phyloP scores from a whole-genome alignment of 2,113 vertebrate species.

The Tichodroma muraria region DNA sequence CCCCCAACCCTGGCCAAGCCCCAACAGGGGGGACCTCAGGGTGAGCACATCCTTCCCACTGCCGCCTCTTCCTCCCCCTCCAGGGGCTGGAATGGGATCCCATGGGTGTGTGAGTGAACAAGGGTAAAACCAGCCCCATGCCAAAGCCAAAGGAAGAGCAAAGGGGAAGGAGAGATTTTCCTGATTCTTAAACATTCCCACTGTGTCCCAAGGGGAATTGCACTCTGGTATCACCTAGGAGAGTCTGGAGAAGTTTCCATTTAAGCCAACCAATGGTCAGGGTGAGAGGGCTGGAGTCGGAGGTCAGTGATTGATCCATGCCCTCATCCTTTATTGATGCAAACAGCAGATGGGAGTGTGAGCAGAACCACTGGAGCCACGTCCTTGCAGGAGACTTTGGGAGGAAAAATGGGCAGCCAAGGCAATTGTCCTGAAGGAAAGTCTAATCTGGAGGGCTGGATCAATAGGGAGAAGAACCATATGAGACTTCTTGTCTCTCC shows the following conservation, averaged over 20 bases:
- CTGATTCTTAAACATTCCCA: not conserved
- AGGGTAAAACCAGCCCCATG: not conserved
- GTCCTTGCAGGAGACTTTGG: not conserved
- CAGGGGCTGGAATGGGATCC: not conserved
- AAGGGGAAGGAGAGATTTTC: not conserved
- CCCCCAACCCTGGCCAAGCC: no score
- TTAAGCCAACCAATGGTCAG: not conserved
- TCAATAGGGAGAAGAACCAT: not conserved
- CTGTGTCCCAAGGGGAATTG: not conserved
- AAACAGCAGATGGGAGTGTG: not conserved
- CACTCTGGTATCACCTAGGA: not conserved
- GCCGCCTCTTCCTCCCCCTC: not conserved
- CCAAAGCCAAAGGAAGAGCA: not conserved
- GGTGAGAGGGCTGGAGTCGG: slow-evolving; percentile 12
- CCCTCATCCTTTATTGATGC: slow-evolving; percentile 61
- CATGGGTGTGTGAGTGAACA: accelerated
- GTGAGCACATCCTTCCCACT: not conserved
- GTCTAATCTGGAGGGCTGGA: not conserved
- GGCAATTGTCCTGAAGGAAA: not conserved
- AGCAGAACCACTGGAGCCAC: not conserved
- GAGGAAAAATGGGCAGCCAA: not conserved
- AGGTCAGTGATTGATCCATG: slow-evolving; percentile 55
- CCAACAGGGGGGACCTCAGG: not conserved
- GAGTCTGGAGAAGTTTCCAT: not conserved
- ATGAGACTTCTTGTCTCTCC: not conserved